Evolutionary conservation across 2,888 invertebrate genomes (phyloP), one percentile per base, ranked within the genome.

Genomic region (Smittia sp.): DNA sequence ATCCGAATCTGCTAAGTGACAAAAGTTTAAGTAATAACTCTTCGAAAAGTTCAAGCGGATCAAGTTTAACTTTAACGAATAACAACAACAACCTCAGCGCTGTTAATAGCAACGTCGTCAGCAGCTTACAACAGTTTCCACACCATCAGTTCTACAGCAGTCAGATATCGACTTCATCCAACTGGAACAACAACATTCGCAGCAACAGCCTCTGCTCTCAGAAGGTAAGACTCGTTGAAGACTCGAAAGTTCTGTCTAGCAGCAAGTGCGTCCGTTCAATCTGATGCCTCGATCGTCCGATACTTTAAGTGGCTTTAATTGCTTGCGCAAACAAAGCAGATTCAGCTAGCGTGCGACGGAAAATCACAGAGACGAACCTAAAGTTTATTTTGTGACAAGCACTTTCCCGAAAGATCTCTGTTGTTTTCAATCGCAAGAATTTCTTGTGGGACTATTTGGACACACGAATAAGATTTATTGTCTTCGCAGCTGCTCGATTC

Each of bases 101-200:
- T 22, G 15, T 18, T n/a, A 41, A 69, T 25, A 69, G 6, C 52
- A 69, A 25, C 13, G 20, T 11, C 11, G 15, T 15, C 15, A n/a
- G 11, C 11, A 62, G 25, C 38, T 9, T 15, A n/a, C 52, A 52
- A 22, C 72, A 32, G 22, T 72, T 20, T 62, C 72, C 72, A n/a
- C 72, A 72, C 62, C 72, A 72, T 39, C 58, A 72, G 11, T 72
- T 72, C 62, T 72, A 72, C 25, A 32, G 39, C 39, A 32, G 15
- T 39, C 72, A 72, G 38, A 72, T 72, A n/a, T 58, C 72, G 62
- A 72, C 72, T 7, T 72, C 72, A 15, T 58, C 62, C 20, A 72
- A 72, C 39, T 70, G 70, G 70, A 62, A 62, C 15, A 38, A 38
- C 27, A 15, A 11, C 11, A 18, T 46, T 13, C 52, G 52, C n/a